Evolutionary conservation across 2,113 vertebrate genomes (phyloP), one percentile per base, ranked within the genome.

Genomic region (Pteronura brasiliensis): DNA sequence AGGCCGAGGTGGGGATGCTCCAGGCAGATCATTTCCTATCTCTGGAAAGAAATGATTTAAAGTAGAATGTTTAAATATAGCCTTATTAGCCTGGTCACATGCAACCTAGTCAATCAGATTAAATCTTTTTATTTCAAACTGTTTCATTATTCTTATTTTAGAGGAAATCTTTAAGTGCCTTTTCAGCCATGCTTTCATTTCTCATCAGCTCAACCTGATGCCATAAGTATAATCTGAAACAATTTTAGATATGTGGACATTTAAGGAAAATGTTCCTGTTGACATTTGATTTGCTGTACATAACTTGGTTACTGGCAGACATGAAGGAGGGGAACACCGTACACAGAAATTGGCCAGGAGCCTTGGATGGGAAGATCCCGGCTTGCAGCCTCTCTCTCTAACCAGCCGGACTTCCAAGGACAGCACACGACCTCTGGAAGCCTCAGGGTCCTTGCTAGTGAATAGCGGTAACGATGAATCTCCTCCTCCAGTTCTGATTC

Each of bases 111-210:
- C 63, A 79, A 63, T 81, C 59, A 74, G 90, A 86, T 47, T 77
- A 93, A 36, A 86, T 94, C 44, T 67, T 85, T 69, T 76, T 55
- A 85, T 91, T 94, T 95, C n/a, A 88, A 92, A 34, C 36, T 39
- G n/a, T 92, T 81, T 95, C 49, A 80, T 92, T 79, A 79, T 80
- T 82, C 87, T 63, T 72, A 84, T 87, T 91, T 72, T 36, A 74
- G 47, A 92, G 55, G 29, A 57, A 86, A 55, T 65, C 84, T 90
- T 17, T 61, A 65, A 96, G 94, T 63, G 42, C 12, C 47, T 95
- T 97, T 92, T 86, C 2, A 4, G 17, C 42, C 94, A 44, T 44
- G 39, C n/a, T 95, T 96, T 89, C 81, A 63, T 90, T 86, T 93
- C 85, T 88, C n/a, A 17, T 92, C 52, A 18, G n/a, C 18, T 85